A percentile compares a stretch with the other conserved stretches of the same genome.
phyloP scores from a whole-genome alignment of 2,113 vertebrate species.

The Alaudala cheleensis region DNA sequence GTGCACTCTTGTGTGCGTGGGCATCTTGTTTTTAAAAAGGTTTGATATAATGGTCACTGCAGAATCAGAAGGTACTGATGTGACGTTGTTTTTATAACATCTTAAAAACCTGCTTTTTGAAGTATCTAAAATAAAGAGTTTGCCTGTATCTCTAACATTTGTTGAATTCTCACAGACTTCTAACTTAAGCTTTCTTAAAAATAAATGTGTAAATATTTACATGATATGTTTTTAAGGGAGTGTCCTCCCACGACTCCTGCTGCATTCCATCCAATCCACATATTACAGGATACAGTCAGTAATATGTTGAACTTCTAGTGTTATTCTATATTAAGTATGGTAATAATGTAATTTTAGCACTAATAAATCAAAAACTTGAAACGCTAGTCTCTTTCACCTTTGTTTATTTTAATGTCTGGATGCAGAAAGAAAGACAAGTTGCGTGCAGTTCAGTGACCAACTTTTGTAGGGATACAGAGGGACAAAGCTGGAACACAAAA shows the following conservation, averaged over 20 bases:
- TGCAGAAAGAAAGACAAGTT: background rate
- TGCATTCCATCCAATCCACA: background rate
- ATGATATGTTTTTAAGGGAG: background rate
- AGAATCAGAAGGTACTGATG: background rate
- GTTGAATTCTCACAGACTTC: background rate
- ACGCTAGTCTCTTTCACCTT: background rate
- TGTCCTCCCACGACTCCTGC: background rate
- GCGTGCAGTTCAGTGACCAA: background rate
- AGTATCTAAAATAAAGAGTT: background rate
- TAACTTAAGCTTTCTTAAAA: background rate
- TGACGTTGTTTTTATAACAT: background rate
- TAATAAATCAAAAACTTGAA: background rate
- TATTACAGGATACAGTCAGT: background rate
- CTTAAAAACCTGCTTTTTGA: background rate
- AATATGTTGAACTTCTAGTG: background rate
- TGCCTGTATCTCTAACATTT: background rate
- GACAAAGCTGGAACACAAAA: background rate
- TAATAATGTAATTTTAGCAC: background rate
- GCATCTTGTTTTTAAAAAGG: background rate
- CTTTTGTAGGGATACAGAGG: background rate
- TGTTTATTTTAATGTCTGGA: background rate
- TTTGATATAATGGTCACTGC: background rate
- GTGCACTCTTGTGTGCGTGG: background rate
- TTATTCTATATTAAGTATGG: background rate
- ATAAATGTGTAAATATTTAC: conserved; percentile 11